These are phyloP conservation scores for Hetaerina titia DNA, from an alignment of 2,888 invertebrate species.

Conservation along the genomic window DNA sequence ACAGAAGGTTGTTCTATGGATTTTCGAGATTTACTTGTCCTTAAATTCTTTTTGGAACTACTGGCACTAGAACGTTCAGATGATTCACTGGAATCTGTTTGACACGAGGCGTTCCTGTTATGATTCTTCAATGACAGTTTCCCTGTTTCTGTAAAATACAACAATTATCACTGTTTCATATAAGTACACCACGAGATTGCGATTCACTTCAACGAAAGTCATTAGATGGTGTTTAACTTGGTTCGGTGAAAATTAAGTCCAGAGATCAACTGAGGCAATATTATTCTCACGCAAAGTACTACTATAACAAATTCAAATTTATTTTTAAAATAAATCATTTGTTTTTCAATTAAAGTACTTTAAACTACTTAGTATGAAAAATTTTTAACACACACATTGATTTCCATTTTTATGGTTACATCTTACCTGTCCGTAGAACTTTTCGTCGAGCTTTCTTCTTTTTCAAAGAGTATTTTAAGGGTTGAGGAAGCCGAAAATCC, in stretches of 20 bases:
- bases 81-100: slow-evolving; percentile 61
- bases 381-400: neutral
- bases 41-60: neutral
- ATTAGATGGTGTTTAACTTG: too few species aligned
- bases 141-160: slow-evolving; percentile 42
- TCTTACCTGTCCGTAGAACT: slow-evolving; percentile 17
- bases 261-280: too few species aligned
- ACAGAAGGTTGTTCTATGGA: neutral
- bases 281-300: neutral
- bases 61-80: neutral
- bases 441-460: slow-evolving; percentile 54
- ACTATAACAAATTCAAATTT: neutral
- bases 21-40: neutral
- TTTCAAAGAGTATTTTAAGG: slow-evolving; percentile 15
- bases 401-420: neutral
- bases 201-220: too few species aligned
- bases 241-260: too few species aligned
- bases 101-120: slow-evolving; percentile 31
- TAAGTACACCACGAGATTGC: too few species aligned
- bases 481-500: slow-evolving; percentile 58
- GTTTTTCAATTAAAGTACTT: neutral
- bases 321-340: neutral
- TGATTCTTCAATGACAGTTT: slow-evolving; percentile 49
- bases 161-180: neutral
- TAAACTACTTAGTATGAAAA: neutral